These are phyloP conservation scores for Acestrorhynchus altus DNA, from an alignment of 2,797 vertebrate genomes.

Conservation along the genomic window DNA sequence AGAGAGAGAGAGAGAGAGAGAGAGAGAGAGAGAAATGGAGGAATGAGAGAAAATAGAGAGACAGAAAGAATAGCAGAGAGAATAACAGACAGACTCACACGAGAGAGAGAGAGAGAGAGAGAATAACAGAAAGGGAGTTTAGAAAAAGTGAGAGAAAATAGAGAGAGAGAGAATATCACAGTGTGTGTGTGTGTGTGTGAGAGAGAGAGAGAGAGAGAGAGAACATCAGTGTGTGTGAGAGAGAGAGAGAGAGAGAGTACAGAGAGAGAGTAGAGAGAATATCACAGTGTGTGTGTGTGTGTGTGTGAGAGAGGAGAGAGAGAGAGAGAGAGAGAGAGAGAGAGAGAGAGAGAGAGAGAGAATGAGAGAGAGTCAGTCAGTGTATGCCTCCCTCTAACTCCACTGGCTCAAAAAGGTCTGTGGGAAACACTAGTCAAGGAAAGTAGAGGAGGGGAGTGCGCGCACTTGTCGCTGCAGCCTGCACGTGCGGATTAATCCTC, in stretches of 20 bases:
- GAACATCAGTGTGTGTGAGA: no score
- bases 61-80: neutral
- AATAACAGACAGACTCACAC: neutral
- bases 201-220: neutral
- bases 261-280: neutral
- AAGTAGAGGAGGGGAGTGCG: constrained; percentile 36
- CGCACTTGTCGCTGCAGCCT: constrained; percentile 2
- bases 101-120: constrained; percentile 1
- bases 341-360: constrained; percentile 2
- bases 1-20: neutral
- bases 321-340: constrained; percentile 7
- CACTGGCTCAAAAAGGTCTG: neutral
- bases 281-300: neutral
- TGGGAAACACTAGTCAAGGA: constrained; percentile 16
- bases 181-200: neutral
- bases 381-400: neutral
- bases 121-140: neutral
- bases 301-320: neutral
- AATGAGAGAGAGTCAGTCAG: neutral
- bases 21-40: neutral
- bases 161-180: neutral
- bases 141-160: neutral
- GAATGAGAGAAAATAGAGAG: no score
- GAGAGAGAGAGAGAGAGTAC: constrained; percentile 2
- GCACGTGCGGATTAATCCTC: constrained; percentile 53